phyloP scores from a whole-genome alignment of 2,888 invertebrate genomes.

The Pandemis corylana region DNA sequence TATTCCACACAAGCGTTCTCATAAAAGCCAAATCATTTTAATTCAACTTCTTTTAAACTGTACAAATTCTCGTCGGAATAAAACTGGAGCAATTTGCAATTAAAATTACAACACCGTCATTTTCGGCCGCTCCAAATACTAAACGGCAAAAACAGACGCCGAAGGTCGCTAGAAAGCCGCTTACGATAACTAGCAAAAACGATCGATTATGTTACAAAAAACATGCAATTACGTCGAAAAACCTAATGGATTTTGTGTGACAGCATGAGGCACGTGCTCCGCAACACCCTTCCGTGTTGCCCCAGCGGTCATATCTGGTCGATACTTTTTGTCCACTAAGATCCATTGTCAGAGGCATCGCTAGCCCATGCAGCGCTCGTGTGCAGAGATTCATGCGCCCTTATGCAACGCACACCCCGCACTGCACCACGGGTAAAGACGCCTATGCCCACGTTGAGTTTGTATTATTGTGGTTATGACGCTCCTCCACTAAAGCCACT shows the following conservation, averaged over 20 bases:
- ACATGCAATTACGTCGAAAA: constrained; percentile 19
- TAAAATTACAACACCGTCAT: constrained; percentile 10
- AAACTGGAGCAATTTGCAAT: constrained; percentile 26
- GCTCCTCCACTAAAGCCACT: too few species aligned
- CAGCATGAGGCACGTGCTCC: not conserved
- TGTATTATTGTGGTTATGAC: too few species aligned
- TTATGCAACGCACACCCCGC: too few species aligned
- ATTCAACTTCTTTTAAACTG: constrained; percentile 41
- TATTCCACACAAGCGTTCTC: too few species aligned
- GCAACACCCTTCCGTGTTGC: not conserved
- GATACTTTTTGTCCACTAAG: not conserved
- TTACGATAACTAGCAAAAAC: constrained; percentile 26
- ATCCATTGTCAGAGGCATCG: too few species aligned
- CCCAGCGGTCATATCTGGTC: not conserved
- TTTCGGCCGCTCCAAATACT: constrained; percentile 21
- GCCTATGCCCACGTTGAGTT: too few species aligned
- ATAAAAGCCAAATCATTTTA: not conserved
- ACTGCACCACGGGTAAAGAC: too few species aligned
- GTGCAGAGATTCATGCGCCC: too few species aligned
- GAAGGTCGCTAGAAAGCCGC: constrained; percentile 34
- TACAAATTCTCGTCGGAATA: not conserved
- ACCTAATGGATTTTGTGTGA: constrained; percentile 6
- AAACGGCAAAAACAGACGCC: constrained; percentile 35
- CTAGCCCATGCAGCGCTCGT: too few species aligned
- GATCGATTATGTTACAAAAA: constrained; percentile 16